These are phyloP conservation scores for Oryzias celebensis DNA, from an alignment of 2,113 vertebrate genomes.

Conservation along the genomic window DNA sequence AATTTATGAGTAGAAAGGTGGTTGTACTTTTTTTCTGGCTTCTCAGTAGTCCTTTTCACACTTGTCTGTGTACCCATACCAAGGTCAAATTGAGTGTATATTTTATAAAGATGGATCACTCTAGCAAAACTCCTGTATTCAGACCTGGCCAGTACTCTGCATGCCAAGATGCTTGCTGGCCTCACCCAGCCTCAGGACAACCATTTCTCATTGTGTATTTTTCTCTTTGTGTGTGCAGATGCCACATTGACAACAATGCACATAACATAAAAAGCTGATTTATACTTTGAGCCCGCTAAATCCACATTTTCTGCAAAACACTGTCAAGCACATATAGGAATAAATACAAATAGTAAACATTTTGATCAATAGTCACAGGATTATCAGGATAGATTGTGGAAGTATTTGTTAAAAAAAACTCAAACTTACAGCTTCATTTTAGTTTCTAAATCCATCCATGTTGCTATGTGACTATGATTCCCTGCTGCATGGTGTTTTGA, in stretches of 20 bases:
- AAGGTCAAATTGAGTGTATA: conserved; percentile 75
- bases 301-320: conserved; percentile 10
- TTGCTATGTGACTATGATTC: no score
- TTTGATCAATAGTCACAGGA: no score
- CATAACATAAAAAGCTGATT: conserved; percentile 43
- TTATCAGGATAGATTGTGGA: no score
- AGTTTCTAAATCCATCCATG: no score
- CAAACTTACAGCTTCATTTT: no score
- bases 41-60: conserved; percentile 50
- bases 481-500: no score
- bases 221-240: conserved; percentile 31
- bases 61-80: conserved; percentile 65
- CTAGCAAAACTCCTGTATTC: conserved; percentile 45
- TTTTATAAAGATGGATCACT: conserved; percentile 73
- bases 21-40: conserved; percentile 67
- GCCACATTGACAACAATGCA: conserved; percentile 37
- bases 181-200: conserved; percentile 30
- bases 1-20: conserved; percentile 70
- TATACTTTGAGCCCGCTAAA: conserved; percentile 31
- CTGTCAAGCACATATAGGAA: not conserved
- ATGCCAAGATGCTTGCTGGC: conserved; percentile 38
- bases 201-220: conserved; percentile 46
- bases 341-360: not conserved
- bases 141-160: conserved; percentile 32
- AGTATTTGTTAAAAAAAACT: no score